Evolutionary conservation across 1,140 invertebrate species (phyloP).

Genomic region (Macrocentrus cingulum): DNA sequence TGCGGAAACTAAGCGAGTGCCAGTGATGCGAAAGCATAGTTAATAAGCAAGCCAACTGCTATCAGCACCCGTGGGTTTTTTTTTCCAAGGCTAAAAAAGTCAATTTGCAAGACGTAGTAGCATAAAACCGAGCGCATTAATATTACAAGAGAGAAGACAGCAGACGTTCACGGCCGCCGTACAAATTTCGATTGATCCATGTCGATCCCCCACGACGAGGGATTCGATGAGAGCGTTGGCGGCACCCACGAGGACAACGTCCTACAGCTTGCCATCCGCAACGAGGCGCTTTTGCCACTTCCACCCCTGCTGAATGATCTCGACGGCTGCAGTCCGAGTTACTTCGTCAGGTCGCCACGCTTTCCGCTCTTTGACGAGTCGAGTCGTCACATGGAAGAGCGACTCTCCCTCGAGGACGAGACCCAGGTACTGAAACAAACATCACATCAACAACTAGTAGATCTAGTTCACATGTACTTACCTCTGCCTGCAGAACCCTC

Average conservation of each 20-base stretch:
- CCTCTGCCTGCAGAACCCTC: constrained; percentile 25
- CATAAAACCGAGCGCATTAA: no score
- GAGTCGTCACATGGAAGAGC: constrained; percentile 32
- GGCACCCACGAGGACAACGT: constrained; percentile 26
- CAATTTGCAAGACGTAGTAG: no score
- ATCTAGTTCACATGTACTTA: no score
- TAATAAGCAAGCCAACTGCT: no score
- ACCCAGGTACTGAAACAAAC: constrained; percentile 35
- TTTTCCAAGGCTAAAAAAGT: no score
- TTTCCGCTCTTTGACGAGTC: constrained; percentile 16
- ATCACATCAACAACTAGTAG: constrained; percentile 18
- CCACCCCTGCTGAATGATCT: constrained; percentile 21
- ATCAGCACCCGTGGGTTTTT: no score
- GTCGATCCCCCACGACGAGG: constrained; percentile 29
- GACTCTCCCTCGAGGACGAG: constrained; percentile 35
- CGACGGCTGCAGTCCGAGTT: constrained; percentile 31
- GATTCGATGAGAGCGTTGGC: constrained; percentile 28
- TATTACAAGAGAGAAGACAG: not conserved
- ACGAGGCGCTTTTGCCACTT: constrained; percentile 24
- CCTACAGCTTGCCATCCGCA: constrained; percentile 11
- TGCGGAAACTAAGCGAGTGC: no score
- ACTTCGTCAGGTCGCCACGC: constrained; percentile 23
- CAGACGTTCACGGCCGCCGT: not conserved
- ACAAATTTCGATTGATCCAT: constrained; percentile 33
- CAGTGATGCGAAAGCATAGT: no score